Evolutionary conservation across 2,888 invertebrate species (phyloP).

Genomic region (Heliconius ethilla): DNA sequence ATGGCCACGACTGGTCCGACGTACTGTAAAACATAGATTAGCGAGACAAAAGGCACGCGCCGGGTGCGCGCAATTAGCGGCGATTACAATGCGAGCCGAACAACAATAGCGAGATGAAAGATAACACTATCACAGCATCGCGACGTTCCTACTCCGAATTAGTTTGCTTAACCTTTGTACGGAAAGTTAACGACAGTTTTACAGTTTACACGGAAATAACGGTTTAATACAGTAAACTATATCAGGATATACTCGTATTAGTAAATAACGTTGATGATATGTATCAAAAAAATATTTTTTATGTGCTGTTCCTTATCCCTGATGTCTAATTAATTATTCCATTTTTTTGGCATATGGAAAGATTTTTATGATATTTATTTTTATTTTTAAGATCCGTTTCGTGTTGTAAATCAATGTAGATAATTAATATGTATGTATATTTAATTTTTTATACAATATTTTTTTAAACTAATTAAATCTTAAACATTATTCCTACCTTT

Average conservation of each 20-base stretch:
- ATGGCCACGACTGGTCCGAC: no score
- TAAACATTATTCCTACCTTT: constrained; percentile 62
- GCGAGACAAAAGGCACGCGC: constrained; percentile 53
- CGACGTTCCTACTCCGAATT: constrained; percentile 51
- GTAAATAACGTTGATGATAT: no score
- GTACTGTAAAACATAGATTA: constrained; percentile 44
- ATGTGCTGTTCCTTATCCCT: no score
- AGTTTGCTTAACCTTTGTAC: constrained; percentile 46
- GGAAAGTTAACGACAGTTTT: constrained; percentile 41
- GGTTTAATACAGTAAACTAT: neutral
- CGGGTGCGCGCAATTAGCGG: constrained; percentile 52
- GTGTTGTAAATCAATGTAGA: no score
- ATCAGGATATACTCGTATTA: neutral
- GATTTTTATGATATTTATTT: no score
- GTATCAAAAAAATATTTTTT: no score
- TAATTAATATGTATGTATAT: no score
- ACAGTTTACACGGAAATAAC: constrained; percentile 16
- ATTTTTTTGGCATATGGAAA: no score
- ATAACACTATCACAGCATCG: constrained; percentile 71
- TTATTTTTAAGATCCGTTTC: no score
- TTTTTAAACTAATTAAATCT: no score
- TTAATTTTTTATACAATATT: no score
- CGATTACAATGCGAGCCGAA: constrained; percentile 50
- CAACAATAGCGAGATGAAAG: constrained; percentile 65
- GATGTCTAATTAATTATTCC: no score